Evolutionary conservation across 2,888 invertebrate genomes (phyloP), one percentile per base, ranked within the genome.

Genomic region (Mystacides longicornis): DNA sequence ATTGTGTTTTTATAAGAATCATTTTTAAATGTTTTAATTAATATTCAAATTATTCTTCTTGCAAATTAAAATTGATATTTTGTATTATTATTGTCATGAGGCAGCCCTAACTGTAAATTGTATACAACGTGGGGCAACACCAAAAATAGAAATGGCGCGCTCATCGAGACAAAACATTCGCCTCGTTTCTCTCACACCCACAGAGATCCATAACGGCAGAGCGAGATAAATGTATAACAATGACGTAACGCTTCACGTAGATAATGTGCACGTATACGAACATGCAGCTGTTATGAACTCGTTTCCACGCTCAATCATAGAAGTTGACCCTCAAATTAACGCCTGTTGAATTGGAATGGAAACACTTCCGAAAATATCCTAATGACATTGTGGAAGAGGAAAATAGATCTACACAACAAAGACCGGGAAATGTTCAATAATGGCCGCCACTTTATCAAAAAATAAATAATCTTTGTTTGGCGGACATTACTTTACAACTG

Each of bases 61-160:
- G n/a, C n/a, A n/a, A n/a, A n/a, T n/a, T n/a, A n/a, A n/a, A n/a
- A n/a, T n/a, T n/a, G n/a, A n/a, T n/a, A n/a, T n/a, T n/a, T n/a
- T n/a, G n/a, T n/a, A n/a, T n/a, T n/a, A n/a, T n/a, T n/a, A n/a
- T n/a, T n/a, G n/a, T n/a, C n/a, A n/a, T 37, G 14, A n/a, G 37
- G 37, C 16, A 37, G 14, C 37, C 37, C 37, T 37, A 23, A 45
- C 18, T 31, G 37, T 14, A 16, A 7, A 16, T 7, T 37, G 37
- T 37, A 16, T 37, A 16, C 18, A 42, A 23, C 48, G 37, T 46
- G 51, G 23, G 33, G 52, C 59, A 59, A 57, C 57, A 57, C 59
- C 59, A 57, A 59, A 59, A 59, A 59, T 59, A 59, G 59, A 31
- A 33, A 59, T 51, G 54, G 51, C 54, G 59, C 55, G 37, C 37